Conservation (phyloP, 2,888 invertebrate species). For the Labia minor region DNA sequence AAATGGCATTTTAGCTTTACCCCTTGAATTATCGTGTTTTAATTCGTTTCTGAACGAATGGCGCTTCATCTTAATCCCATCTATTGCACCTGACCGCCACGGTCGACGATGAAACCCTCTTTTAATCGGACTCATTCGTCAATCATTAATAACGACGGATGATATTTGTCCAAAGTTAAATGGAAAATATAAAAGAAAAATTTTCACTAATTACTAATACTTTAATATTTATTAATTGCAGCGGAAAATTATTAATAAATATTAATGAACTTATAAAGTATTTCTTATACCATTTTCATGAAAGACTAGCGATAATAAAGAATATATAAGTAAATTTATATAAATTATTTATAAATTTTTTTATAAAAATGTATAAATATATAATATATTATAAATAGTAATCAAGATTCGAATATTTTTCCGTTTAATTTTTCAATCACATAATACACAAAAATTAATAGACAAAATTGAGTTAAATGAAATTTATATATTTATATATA, state of each 20-base stretch:
- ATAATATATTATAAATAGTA: no score
- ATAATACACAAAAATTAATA: no score
- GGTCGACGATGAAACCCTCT: no score
- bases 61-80: slow-evolving; percentile 7
- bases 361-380: no score
- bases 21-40: background rate
- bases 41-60: background rate
- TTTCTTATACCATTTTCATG: no score
- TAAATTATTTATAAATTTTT: no score
- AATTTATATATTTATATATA: no score
- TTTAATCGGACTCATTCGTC: background rate
- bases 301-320: no score
- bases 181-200: background rate
- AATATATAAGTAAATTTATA: no score
- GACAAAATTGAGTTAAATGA: no score
- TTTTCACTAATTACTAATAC: background rate
- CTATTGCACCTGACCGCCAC: background rate
- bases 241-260: background rate
- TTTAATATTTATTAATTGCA: background rate
- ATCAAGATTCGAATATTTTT: no score
- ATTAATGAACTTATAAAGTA: background rate
- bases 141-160: background rate
- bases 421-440: no score
- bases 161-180: background rate
- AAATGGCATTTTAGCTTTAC: background rate